Evolutionary conservation across 2,113 vertebrate species (phyloP), one percentile per base, ranked within the genome.

Genomic region (Strix aluco): DNA sequence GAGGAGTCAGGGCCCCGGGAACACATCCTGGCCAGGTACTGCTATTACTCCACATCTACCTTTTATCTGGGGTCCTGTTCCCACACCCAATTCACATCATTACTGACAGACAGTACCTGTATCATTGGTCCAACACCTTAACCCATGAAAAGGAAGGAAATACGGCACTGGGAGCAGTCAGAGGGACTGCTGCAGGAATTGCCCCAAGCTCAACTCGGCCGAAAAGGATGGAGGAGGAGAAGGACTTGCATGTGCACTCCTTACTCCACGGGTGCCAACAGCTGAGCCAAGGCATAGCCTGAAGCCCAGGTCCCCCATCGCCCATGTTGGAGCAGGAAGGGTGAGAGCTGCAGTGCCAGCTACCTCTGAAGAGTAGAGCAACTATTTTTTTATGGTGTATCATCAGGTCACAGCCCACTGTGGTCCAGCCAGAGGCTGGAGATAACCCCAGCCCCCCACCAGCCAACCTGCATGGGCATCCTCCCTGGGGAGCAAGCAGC

Each of bases 161-260:
- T n/a, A 6, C 0, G 0, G 62, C 1, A 1, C 15, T 1, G 1
- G 55, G 51, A 74, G n/a, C 52, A 86, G 52, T 54, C 61, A 69
- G 54, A 20, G 29, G 25, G 23, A 46, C 25, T 40, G 36, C 51
- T 79, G 38, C 3, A 2, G n/a, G 22, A 93, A 47, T 36, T 16
- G 17, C 61, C 40, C 49, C n/a, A 51, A 21, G 26, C 29, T 74
- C 1, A 2, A 57, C 4, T 6, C 0, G 6, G 44, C 49, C 8
- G 1, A 54, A 78, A 61, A 58, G 36, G 75, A 67, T 6, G 26
- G 59, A 51, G 38, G 36, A 86, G 29, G 42, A 74, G 42, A 34
- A 83, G 42, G 11, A 65, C 16, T 36, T 73, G 6, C 0, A 0
- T 12, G 9, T 8, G 17, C 15, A 12, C 40, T 51, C 44, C 44